Evolutionary conservation across 2,888 invertebrate species (phyloP).

Genomic region (Caenorhabditis panamensis): DNA sequence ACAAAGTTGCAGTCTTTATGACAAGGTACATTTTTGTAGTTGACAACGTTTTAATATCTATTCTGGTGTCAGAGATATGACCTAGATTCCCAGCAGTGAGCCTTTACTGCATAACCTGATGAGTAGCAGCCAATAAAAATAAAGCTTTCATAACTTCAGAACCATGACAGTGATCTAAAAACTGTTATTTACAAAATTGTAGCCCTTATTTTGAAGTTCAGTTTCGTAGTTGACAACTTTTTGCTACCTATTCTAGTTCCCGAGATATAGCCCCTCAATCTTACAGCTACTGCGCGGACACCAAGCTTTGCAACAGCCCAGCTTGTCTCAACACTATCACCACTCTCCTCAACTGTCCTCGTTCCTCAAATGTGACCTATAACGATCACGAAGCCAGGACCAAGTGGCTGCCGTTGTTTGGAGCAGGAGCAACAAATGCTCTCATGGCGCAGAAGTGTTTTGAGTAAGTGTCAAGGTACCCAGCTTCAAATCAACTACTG

Average conservation of each 20-base stretch:
- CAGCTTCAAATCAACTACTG: neutral
- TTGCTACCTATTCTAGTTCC: no score
- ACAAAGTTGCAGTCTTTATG: neutral
- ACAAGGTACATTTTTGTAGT: neutral
- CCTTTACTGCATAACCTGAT: no score
- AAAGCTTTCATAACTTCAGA: no score
- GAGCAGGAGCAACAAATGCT: conserved; percentile 51
- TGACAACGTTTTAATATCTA: neutral
- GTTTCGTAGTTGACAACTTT: no score
- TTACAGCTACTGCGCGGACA: neutral
- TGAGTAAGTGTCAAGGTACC: conserved; percentile 24
- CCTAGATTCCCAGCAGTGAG: neutral
- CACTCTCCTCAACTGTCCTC: conserved; percentile 51
- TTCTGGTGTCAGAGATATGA: neutral
- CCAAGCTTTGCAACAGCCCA: conserved; percentile 36
- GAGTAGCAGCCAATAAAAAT: no score
- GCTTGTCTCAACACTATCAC: conserved; percentile 50
- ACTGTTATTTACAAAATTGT: no score
- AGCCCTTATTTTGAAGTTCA: no score
- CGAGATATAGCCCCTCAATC: no score
- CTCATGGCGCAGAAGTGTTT: conserved; percentile 54
- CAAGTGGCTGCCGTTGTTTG: conserved; percentile 56
- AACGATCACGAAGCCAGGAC: conserved; percentile 50
- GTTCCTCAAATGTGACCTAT: conserved; percentile 37
- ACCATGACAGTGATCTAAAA: no score